Evolutionary conservation across 1,140 invertebrate species (phyloP), one percentile per base, ranked within the genome.

Genomic region (Cydia pomonella): DNA sequence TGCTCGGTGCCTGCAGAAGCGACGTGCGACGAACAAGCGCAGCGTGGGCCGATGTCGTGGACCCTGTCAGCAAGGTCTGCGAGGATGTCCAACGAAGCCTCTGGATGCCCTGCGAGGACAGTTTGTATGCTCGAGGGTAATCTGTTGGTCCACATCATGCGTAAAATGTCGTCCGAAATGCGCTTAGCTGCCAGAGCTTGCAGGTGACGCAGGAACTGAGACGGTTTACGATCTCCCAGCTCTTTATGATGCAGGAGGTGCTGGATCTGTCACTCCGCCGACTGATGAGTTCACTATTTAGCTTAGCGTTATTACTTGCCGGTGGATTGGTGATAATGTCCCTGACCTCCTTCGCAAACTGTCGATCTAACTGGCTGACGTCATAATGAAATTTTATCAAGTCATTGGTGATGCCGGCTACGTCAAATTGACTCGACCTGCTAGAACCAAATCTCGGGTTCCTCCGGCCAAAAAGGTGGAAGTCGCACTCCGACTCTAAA

Each of bases 201-300:
- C 33, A 84, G 75, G 41, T 76, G 75, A 13, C 82, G 73, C 41
- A 82, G 72, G 44, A 82, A 79, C 59, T 82, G 82, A 13, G 79
- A 80, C 5, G 82, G 81, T 71, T 79, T 82, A 1, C 76, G 21
- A 74, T 82, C 78, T 27, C 76, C 79, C 16, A 87, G 53, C 53
- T 82, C 78, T 63, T 89, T 79, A n/a, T 69, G 72, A 33, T 82
- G 80, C 0, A 89, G 63, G 0, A 88, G 33, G 9, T 74, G 75
- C 0, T 80, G 62, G 0, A 69, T 78, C 6, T 79, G 81, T 5
- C 76, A 25, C 38, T 72, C 47, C 13, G 7, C 21, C 7, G 50
- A 72, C 16, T 72, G 23, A 66, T 44, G 21, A 76, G 47, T 12
- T 72, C 66, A 6, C 23, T 72, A 27, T 76, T 76, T 3, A 72